Conservation (phyloP, 2,113 vertebrate genomes). For the Turdus rufiventris region DNA sequence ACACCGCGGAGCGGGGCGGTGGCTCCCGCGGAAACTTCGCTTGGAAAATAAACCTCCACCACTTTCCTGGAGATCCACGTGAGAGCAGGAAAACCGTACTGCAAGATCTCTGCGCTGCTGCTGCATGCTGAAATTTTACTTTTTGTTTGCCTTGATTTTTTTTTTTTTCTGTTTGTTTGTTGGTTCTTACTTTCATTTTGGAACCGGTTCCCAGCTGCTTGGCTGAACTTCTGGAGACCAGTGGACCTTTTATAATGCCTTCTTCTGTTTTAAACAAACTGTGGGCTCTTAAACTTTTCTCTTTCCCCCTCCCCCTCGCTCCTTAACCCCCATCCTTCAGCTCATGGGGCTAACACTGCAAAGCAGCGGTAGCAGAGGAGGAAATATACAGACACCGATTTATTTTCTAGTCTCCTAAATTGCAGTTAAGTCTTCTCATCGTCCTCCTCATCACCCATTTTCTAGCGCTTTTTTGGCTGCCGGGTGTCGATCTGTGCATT, state of each 20-base stretch:
- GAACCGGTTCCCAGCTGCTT: conserved; percentile 32
- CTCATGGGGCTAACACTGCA: conserved; percentile 32
- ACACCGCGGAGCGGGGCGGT: conserved; percentile 4
- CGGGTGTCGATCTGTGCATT: background rate
- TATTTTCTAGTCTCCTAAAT: conserved; percentile 1
- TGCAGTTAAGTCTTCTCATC: background rate
- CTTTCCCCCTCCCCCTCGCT: conserved; percentile 20
- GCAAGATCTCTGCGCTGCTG: conserved; percentile 32
- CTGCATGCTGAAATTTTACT: conserved; percentile 45
- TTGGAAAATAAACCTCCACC: conserved; percentile 41
- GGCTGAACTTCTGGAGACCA: conserved; percentile 60
- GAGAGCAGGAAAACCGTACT: conserved; percentile 54
- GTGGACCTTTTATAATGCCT: conserved; percentile 30
- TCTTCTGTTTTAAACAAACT: conserved; percentile 50
- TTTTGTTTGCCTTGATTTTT: conserved; percentile 5
- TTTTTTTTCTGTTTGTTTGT: background rate
- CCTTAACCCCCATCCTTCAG: conserved; percentile 19
- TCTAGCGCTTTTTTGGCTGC: background rate
- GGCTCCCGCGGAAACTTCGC: conserved; percentile 58
- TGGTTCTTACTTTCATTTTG: conserved; percentile 51
- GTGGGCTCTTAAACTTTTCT: conserved; percentile 39
- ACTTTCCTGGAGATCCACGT: conserved; percentile 68
- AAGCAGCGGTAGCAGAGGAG: conserved; percentile 16
- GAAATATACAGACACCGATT: conserved; percentile 8
- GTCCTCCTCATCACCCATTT: background rate